A percentile compares a stretch with the other conserved stretches of the same genome.
These are phyloP conservation scores for Fukomys damarensis DNA, from an alignment of 2,113 vertebrate species.

Conservation along the genomic window DNA sequence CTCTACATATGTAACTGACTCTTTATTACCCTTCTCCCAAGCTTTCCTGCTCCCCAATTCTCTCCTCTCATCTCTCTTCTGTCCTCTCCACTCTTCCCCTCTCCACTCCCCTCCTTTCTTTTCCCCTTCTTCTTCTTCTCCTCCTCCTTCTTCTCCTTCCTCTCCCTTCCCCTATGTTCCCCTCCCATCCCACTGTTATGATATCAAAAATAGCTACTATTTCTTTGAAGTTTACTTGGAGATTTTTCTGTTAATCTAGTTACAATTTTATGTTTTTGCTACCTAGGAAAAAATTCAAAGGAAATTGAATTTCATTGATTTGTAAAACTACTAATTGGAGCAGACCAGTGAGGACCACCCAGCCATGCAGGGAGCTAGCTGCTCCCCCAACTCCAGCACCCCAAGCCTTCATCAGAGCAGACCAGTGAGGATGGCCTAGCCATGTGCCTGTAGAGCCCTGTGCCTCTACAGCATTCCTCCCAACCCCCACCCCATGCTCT, in stretches of 20 bases:
- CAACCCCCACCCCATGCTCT: no score
- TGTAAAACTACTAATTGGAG: conserved; percentile 36
- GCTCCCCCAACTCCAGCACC: no score
- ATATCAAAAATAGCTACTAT: conserved; percentile 18
- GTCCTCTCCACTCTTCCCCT: neutral
- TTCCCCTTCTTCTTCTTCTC: neutral
- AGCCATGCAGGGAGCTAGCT: no score
- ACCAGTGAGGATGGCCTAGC: no score
- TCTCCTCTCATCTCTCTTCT: neutral
- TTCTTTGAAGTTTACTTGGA: neutral
- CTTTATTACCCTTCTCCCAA: conserved; percentile 1
- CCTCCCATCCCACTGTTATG: no score
- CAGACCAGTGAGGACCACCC: no score
- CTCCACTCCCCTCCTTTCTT: accelerated
- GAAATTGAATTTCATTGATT: conserved; percentile 47
- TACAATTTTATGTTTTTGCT: conserved; percentile 53
- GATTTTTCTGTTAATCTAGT: neutral
- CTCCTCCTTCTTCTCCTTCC: neutral
- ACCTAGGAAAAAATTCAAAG: neutral
- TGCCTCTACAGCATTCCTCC: no score
- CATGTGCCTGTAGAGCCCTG: no score
- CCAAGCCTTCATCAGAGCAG: no score
- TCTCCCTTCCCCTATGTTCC: no score
- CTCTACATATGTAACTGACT: neutral
- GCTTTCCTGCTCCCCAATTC: neutral